These are phyloP conservation scores for Drosophila bunnanda DNA, from an alignment of 2,888 invertebrate species.

Conservation along the genomic window DNA sequence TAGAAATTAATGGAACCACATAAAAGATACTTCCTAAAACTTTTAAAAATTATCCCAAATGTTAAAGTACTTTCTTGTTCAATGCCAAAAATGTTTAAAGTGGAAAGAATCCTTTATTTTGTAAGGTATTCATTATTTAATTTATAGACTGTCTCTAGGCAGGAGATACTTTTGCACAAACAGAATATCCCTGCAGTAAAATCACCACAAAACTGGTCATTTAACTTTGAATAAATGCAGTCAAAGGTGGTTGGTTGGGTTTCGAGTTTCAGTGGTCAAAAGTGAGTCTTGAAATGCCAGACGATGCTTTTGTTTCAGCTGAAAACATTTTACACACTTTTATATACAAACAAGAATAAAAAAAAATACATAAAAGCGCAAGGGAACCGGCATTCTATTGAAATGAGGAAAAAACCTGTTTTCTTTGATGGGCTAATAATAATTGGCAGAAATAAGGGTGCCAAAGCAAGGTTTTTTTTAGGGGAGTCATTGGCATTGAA, in stretches of 20 bases:
- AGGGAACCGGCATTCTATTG: slow-evolving; percentile 65
- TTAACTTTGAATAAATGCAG: slow-evolving; percentile 37
- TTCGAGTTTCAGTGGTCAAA: slow-evolving; percentile 40
- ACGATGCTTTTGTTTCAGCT: slow-evolving; percentile 50
- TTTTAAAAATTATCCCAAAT: neutral
- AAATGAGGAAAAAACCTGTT: slow-evolving; percentile 58
- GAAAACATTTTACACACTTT: slow-evolving; percentile 56
- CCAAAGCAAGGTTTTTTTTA: slow-evolving; percentile 2
- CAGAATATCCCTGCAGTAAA: neutral
- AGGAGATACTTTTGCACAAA: neutral
- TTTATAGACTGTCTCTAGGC: neutral
- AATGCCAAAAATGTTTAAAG: neutral
- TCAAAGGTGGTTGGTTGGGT: slow-evolving; percentile 39
- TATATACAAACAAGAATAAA: slow-evolving; percentile 14
- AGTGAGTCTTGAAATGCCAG: slow-evolving; percentile 47
- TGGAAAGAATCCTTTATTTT: neutral
- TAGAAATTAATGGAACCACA: too few species aligned
- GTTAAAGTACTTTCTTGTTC: neutral
- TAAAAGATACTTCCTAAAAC: neutral
- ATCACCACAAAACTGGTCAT: neutral
- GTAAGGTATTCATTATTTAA: neutral
- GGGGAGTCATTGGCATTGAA: slow-evolving; percentile 9
- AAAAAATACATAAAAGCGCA: slow-evolving; percentile 18
- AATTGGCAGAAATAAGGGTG: slow-evolving; percentile 27
- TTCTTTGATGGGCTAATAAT: slow-evolving; percentile 4